Evolutionary conservation across 2,113 vertebrate genomes (phyloP).

Genomic region (Lathamus discolor): DNA sequence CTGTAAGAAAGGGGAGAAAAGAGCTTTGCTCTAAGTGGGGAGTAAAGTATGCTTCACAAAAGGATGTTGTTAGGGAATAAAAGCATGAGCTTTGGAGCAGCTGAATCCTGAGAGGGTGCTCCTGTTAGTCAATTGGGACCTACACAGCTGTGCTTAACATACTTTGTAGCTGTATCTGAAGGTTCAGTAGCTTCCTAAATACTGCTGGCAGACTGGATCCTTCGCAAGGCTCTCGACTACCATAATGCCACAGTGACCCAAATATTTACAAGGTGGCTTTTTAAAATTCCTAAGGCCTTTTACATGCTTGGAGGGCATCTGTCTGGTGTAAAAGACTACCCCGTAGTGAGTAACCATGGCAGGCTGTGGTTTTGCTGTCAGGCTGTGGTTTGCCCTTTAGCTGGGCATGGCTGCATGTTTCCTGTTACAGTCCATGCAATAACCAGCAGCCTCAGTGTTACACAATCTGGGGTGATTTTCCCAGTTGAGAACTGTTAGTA

Average conservation of each 20-base stretch:
- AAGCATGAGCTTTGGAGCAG: background rate
- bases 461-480: background rate
- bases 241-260: background rate
- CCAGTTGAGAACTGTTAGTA: background rate
- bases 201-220: background rate
- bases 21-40: background rate
- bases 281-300: background rate
- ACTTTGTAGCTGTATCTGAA: background rate
- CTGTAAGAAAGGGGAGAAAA: background rate
- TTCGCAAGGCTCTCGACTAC: background rate
- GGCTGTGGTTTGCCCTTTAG: background rate
- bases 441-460: background rate
- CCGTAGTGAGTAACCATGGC: background rate
- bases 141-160: background rate
- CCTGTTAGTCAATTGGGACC: background rate
- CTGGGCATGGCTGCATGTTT: background rate
- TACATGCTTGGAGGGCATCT: background rate
- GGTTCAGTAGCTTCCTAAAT: background rate
- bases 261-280: background rate
- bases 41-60: background rate
- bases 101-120: background rate
- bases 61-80: background rate
- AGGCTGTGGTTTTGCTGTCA: background rate
- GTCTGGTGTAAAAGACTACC: background rate
- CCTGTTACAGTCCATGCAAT: background rate